phyloP scores from a whole-genome alignment of 2,113 vertebrate genomes.

The Gracilinanus agilis region DNA sequence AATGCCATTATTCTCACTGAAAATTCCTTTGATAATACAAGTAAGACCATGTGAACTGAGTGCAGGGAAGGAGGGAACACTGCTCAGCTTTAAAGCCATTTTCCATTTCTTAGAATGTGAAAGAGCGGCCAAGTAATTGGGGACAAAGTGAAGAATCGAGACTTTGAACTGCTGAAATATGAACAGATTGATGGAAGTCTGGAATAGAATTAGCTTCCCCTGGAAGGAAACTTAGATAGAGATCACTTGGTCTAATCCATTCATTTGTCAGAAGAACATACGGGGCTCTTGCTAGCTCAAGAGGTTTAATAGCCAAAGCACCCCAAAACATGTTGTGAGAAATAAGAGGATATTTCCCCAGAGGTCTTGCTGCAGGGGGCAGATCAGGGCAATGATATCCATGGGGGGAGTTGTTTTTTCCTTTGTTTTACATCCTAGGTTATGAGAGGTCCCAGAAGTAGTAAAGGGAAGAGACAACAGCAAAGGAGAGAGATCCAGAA shows the following conservation, averaged over 20 bases:
- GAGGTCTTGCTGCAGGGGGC: not conserved
- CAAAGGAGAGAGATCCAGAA: not conserved
- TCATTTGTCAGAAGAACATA: not conserved
- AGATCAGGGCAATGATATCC: not conserved
- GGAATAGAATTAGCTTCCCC: not conserved
- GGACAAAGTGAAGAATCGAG: not conserved
- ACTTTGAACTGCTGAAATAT: not conserved
- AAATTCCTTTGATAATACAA: not conserved
- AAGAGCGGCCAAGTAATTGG: not conserved
- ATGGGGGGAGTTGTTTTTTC: not conserved
- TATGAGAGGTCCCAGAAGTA: not conserved
- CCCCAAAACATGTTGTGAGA: not conserved
- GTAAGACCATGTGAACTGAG: not conserved
- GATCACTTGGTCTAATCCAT: not conserved
- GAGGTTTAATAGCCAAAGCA: not conserved
- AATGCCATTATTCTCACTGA: not conserved
- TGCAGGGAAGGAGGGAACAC: not conserved
- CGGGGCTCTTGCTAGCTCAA: not conserved
- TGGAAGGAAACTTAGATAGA: not conserved
- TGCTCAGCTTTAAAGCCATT: not conserved
- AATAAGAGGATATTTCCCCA: not conserved
- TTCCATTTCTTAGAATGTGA: not conserved
- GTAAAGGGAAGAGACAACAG: not conserved
- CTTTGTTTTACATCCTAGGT: not conserved
- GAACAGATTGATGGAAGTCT: not conserved